A percentile compares a stretch with the other conserved stretches of the same genome.
Conservation (phyloP, 2,797 vertebrate species). For the Masticophis lateralis region DNA sequence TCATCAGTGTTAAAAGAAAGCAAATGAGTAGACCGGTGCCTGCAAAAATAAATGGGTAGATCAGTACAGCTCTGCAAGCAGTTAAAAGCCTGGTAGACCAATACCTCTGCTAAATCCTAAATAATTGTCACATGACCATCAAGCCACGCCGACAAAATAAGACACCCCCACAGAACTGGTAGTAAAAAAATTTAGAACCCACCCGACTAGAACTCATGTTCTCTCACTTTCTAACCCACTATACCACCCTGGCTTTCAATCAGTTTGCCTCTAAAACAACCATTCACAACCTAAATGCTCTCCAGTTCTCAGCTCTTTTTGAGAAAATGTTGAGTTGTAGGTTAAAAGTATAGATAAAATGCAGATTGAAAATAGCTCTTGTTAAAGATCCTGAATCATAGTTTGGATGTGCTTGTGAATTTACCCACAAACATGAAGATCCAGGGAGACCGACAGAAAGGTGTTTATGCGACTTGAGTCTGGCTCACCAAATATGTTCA, state of each 20-base stretch:
- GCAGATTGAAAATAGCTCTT: background rate
- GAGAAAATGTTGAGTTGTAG: background rate
- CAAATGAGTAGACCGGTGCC: no score
- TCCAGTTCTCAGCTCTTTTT: background rate
- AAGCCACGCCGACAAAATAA: no score
- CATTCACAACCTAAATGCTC: background rate
- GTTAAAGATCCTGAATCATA: background rate
- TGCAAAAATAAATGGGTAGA: no score
- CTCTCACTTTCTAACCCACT: background rate
- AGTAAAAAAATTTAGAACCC: no score
- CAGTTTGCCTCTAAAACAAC: background rate
- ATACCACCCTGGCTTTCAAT: background rate
- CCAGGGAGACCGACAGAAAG: background rate
- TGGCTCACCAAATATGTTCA: background rate
- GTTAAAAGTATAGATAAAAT: background rate
- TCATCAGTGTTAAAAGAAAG: no score
- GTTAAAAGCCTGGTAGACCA: no score
- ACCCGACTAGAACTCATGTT: background rate
- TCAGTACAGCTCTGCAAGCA: no score
- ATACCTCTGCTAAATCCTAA: no score
- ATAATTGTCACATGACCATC: no score
- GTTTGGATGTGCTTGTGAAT: background rate
- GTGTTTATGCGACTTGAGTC: no score
- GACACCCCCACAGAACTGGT: no score
- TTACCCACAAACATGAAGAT: background rate